Conservation (phyloP, 2,113 vertebrate species). For the Chaenogobius annularis region DNA sequence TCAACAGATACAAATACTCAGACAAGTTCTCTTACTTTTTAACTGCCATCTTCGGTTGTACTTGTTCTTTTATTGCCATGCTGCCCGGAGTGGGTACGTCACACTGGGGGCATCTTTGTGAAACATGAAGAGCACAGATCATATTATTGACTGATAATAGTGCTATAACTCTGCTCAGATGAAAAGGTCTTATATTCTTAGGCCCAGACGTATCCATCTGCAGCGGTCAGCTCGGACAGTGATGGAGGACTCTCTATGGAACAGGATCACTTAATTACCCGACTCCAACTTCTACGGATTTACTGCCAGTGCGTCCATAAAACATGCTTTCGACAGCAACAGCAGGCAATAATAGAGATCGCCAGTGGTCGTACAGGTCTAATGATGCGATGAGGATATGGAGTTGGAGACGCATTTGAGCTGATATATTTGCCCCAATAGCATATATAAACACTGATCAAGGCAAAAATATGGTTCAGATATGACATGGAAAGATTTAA, state of each 20-base stretch:
- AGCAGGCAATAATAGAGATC: conserved; percentile 30
- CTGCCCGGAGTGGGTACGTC: not conserved
- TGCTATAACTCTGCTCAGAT: conserved; percentile 23
- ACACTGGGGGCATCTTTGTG: conserved; percentile 15
- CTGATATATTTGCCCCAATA: not conserved
- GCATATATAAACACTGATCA: no score
- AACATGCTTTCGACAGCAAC: conserved; percentile 41
- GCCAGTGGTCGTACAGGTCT: conserved; percentile 5
- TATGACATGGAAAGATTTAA: no score
- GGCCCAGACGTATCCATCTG: conserved; percentile 49
- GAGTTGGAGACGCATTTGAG: not conserved
- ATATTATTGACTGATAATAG: conserved; percentile 23
- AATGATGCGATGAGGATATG: not conserved
- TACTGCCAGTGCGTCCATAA: conserved; percentile 50
- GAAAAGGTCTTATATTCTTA: conserved; percentile 44
- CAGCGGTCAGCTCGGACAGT: conserved; percentile 46
- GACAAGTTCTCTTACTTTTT: no score
- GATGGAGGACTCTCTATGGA: conserved; percentile 55
- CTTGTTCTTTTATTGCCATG: not conserved
- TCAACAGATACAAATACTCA: no score
- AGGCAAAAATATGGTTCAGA: no score
- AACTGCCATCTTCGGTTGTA: no score
- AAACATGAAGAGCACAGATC: conserved; percentile 28
- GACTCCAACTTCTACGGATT: conserved; percentile 42
- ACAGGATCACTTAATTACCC: conserved; percentile 61